Base-by-base conservation (phyloP, 1,140 invertebrate species). In the Oreohelix idahoensis region DNA sequence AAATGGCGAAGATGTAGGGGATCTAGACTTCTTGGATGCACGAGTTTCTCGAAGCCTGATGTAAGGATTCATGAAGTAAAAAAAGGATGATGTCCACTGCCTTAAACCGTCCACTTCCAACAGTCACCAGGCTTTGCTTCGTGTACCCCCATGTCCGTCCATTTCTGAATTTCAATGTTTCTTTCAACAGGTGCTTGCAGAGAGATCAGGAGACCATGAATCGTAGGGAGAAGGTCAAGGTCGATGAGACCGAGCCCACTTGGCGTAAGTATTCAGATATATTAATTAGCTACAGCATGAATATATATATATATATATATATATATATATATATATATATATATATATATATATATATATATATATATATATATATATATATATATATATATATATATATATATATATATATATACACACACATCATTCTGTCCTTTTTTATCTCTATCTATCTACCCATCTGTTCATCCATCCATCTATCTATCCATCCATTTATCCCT, bases 371-470 rank as follows among this genome's bases (percentile, higher is more conserved):
- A 29, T 45, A 29, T 76, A 49, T 45, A 10, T 39, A 76, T n/a
- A 42, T 39, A 76, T 39, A 42, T n/a, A 76, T 39, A 11, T 39
- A 76, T 76, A 10, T 76, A 29, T 76, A 29, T 76, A 29, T 45
- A 29, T 76, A 49, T 76, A 29, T 76, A 29, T 42, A 38, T 76
- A 29, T 76, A 29, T 76, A 49, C n/a, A n/a, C n/a, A n/a, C n/a
- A n/a, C n/a, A n/a, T n/a, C n/a, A n/a, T n/a, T n/a, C n/a, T n/a
- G n/a, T n/a, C n/a, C n/a, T n/a, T n/a, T 76, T 15, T 42, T 76
- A 29, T 76, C 15, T 76, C 15, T 76, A 49, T 76, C n/a, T 78
- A 53, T 78, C n/a, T 78, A 53, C 53, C 10, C 53, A 53, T 78
- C n/a, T 53, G 36, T 78, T n/a, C 53, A 53, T 53, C n/a, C 53